phyloP scores from a whole-genome alignment of 2,113 vertebrate genomes.

The Rhinichthys klamathensis region DNA sequence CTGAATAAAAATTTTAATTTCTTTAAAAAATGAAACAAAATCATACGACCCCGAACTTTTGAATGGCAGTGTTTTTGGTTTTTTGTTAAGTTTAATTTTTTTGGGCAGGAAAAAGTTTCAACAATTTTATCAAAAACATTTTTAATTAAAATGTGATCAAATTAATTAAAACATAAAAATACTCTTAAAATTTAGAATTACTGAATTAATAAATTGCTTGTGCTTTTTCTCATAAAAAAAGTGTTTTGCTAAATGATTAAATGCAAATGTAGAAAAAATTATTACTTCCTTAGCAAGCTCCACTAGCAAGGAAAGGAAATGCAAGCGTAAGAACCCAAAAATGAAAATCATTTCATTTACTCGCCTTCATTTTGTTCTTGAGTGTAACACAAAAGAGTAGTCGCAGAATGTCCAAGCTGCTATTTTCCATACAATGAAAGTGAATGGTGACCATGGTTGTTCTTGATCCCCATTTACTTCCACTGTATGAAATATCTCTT shows the following conservation, averaged over 20 bases:
- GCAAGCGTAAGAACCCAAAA: not conserved
- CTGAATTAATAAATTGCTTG: not conserved
- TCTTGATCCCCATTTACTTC: not conserved
- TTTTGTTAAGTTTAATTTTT: no score
- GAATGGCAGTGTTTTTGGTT: no score
- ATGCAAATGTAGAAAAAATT: not conserved
- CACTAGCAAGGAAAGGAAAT: not conserved
- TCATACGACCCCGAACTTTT: no score
- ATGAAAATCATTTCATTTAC: not conserved
- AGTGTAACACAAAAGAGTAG: not conserved
- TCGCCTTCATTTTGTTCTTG: not conserved
- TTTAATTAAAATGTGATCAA: no score
- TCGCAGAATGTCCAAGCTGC: not conserved
- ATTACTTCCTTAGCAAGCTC: not conserved
- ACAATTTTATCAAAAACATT: no score
- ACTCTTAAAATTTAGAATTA: not conserved
- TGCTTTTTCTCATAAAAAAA: not conserved
- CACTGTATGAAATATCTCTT: not conserved
- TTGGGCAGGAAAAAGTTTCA: not conserved
- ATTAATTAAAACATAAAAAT: not conserved
- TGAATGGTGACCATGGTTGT: not conserved
- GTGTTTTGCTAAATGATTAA: not conserved
- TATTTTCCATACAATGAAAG: not conserved
- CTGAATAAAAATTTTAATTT: no score
- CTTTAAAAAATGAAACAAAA: no score